Evolutionary conservation across 2,888 invertebrate genomes (phyloP), one percentile per base, ranked within the genome.

Genomic region (Cephus spinipes): DNA sequence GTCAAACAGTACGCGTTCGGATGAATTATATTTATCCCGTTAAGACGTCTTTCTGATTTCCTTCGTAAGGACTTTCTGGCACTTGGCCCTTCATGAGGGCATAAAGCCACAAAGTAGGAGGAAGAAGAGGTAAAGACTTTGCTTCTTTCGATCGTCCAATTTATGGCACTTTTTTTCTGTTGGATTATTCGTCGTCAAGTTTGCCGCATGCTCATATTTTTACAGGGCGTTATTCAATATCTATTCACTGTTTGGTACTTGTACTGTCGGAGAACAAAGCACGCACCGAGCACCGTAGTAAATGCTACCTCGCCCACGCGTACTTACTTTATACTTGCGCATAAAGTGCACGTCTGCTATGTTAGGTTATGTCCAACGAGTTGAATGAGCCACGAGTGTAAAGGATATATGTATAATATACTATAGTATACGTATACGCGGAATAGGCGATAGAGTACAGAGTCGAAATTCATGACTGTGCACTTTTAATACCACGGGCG

Each of bases 241-340:
- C 55, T 23, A 55, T 55, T 55, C 23, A 55, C 23, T 9, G 55
- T 55, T 23, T 55, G 55, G 23, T 55, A 23, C 9, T 55, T 23
- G 9, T 23, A 6, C 55, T 55, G 55, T 23, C 9, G 55, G 55
- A 23, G 55, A 55, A 55, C 55, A 55, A 55, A 23, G 55, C 23
- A 23, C 55, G 55, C 55, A 55, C 23, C 55, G 23, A 55, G 23
- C 23, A 23, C 55, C 75, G 77, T 77, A 81, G 77, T 80, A 80
- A 81, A 80, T 74, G 78, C 76, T 69, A 73, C 77, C 31, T 79
- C 79, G 79, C 81, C 77, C 80, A 80, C 77, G 77, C 80, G 69
- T 75, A 77, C 73, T 55, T 78, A n/a, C 80, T 80, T 80, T 79
- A 80, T 80, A 78, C 68, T 71, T 68, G 74, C 74, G 73, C 75